Evolutionary conservation across 2,113 vertebrate genomes (phyloP).

Genomic region (Bolborhynchus lineola): DNA sequence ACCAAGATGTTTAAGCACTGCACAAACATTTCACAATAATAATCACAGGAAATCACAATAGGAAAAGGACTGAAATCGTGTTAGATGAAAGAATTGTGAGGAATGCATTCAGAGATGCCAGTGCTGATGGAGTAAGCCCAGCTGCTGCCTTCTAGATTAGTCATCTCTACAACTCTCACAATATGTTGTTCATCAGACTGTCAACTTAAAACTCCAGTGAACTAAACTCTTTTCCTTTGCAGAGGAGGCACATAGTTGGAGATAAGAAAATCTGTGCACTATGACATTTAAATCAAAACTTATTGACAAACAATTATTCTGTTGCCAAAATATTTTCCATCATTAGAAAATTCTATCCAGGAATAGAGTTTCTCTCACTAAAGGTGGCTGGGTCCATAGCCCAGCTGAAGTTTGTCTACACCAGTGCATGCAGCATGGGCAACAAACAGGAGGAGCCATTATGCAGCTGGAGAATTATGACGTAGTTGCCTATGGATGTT

Average conservation of each 20-base stretch:
- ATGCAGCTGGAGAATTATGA: neutral
- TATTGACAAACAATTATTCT: neutral
- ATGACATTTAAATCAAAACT: neutral
- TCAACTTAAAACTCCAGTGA: neutral
- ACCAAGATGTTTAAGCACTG: neutral
- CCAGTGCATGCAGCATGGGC: too few species aligned
- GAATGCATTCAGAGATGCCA: neutral
- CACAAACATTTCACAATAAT: neutral
- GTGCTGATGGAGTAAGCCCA: neutral
- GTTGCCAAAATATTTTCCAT: neutral
- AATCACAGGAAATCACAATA: neutral
- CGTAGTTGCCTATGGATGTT: neutral
- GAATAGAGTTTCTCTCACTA: neutral
- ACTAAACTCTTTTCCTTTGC: neutral
- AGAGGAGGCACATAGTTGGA: neutral
- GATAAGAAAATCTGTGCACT: neutral
- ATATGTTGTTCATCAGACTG: neutral
- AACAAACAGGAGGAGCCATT: neutral
- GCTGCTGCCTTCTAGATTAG: slow-evolving; percentile 11
- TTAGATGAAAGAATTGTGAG: neutral
- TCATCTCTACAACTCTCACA: neutral
- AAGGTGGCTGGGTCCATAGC: neutral
- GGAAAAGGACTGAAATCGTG: neutral
- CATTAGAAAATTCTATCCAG: neutral
- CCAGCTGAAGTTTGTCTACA: neutral